Evolutionary conservation across 2,888 invertebrate genomes (phyloP).

Genomic region (Desoria tigrina): DNA sequence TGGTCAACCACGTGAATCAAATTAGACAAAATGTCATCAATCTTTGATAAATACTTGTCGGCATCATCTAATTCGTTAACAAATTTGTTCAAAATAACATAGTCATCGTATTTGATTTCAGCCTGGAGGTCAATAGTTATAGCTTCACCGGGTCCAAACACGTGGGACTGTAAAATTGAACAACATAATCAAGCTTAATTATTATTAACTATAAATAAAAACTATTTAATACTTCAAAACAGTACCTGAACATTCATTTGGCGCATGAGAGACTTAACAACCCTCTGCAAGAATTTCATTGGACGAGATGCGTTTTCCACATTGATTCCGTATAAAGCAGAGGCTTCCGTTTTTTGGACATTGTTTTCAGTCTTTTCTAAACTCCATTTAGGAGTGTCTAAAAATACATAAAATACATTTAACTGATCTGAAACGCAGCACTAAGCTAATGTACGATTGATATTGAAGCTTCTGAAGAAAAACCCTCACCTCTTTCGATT

Average conservation of each 20-base stretch:
- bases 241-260: slow-evolving; percentile 51
- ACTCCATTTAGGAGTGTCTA: not conserved
- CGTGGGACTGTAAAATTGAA: slow-evolving; percentile 40
- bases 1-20: slow-evolving; percentile 46
- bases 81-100: slow-evolving; percentile 44
- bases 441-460: too few species aligned
- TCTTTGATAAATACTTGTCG: slow-evolving; percentile 38
- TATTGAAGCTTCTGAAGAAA: too few species aligned
- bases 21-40: slow-evolving; percentile 47
- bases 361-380: not conserved
- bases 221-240: not conserved
- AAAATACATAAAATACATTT: not conserved
- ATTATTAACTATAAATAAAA: not conserved
- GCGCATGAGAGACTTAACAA: slow-evolving; percentile 45
- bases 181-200: not conserved
- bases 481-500: not conserved
- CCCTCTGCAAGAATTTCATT: slow-evolving; percentile 44
- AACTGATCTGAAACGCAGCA: too few species aligned
- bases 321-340: slow-evolving; percentile 1
- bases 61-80: slow-evolving; percentile 22
- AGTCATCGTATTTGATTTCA: slow-evolving; percentile 50
- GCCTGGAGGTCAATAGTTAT: slow-evolving; percentile 52
- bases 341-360: not conserved
- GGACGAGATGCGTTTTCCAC: slow-evolving; percentile 18
- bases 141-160: slow-evolving; percentile 51